Evolutionary conservation across 2,888 invertebrate genomes (phyloP), one percentile per base, ranked within the genome.

Genomic region (Dynastes maya): DNA sequence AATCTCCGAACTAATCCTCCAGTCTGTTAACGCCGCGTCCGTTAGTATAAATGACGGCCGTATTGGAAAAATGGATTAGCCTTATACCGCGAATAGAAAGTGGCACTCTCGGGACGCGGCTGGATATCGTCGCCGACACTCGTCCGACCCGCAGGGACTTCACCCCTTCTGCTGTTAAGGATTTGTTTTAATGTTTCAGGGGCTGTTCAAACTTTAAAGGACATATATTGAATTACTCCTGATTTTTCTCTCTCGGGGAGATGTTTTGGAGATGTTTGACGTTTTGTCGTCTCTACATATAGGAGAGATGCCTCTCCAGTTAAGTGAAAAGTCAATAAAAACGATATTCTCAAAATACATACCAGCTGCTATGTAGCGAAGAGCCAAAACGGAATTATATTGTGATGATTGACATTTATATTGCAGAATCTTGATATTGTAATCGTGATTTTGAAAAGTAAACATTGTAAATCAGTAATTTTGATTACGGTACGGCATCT

Each of bases 1-100:
- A 53, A 53, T 53, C 58, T 61, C 61, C 72, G 16, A 40, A 61
- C 58, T 72, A 72, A 61, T 72, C 72, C 58, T 58, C 58, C 61
- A 71, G 70, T 45, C 61, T 72, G 61, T 71, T 71, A 71, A 37
- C 77, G 61, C 51, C 27, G 27, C 37, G 37, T 64, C 64, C 40
- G 83, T 86, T 85, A 85, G 86, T 85, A 85, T 86, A 87, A 87
- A 88, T 87, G 88, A 87, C 87, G 86, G 87, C 86, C 86, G 86
- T 86, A 87, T 88, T 87, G 87, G 87, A 88, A 87, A 87, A 87
- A 87, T 86, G 87, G 88, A 88, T 88, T 88, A 87, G 85, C 84
- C 85, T 84, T 83, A 83, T 53, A 11, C 45, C 11, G 11, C 45
- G 53, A n/a, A 53, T 84, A 84, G 83, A 85, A 82, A 85, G 86